These are phyloP conservation scores for Xerus inauris DNA, from an alignment of 2,113 vertebrate genomes.

Conservation along the genomic window DNA sequence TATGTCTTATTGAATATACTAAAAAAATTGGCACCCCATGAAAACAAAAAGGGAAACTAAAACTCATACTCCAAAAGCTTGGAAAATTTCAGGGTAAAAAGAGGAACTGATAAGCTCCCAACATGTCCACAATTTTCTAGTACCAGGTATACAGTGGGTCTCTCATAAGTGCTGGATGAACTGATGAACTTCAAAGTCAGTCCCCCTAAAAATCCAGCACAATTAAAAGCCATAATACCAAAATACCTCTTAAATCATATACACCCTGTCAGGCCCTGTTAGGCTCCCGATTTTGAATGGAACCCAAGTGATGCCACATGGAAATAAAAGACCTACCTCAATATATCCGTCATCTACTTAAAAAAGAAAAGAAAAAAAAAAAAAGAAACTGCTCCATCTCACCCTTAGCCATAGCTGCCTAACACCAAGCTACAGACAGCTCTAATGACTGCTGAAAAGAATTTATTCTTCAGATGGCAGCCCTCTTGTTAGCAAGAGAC, in stretches of 20 bases:
- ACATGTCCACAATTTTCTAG: neutral
- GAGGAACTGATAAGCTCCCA: neutral
- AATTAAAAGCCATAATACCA: neutral
- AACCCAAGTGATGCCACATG: conserved; percentile 45
- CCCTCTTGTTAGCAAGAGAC: neutral
- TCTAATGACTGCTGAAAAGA: neutral
- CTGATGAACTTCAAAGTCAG: neutral
- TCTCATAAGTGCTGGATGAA: neutral
- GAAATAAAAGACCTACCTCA: conserved; percentile 52
- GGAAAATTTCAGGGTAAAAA: conserved; percentile 20
- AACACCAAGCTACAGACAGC: neutral
- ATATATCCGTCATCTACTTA: conserved; percentile 53
- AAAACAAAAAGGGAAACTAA: conserved; percentile 24
- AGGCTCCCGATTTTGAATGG: neutral
- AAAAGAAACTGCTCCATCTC: neutral
- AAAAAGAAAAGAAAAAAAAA: neutral
- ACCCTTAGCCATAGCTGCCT: conserved; percentile 4
- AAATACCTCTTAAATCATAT: conserved; percentile 5
- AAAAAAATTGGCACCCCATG: neutral
- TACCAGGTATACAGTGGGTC: neutral
- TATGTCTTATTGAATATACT: neutral
- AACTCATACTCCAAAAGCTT: neutral
- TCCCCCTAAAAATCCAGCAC: neutral
- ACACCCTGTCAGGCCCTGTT: conserved; percentile 17
- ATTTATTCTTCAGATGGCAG: neutral